These are phyloP conservation scores for Ypsolopha sequella DNA, from an alignment of 2,888 invertebrate species.

Conservation along the genomic window DNA sequence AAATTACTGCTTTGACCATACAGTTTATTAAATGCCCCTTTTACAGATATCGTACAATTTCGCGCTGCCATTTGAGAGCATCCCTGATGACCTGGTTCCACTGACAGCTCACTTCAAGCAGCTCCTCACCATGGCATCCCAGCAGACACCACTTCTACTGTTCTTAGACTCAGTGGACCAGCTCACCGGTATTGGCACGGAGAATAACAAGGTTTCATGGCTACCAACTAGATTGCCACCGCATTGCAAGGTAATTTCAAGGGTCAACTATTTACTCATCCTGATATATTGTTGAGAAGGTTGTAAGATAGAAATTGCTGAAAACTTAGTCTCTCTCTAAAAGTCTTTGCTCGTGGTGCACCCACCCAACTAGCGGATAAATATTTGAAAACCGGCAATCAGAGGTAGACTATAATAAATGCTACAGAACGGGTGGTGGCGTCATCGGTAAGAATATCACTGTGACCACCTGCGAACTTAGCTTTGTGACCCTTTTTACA, in stretches of 20 bases:
- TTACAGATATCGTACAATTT: slow-evolving; percentile 91
- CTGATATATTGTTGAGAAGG: too few relatives aligned
- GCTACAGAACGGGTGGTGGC: too few relatives aligned
- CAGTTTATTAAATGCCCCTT: background rate
- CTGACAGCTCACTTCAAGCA: slow-evolving; percentile 97
- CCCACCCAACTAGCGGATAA: too few relatives aligned
- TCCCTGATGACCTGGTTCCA: slow-evolving; percentile 96
- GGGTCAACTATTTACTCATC: too few relatives aligned
- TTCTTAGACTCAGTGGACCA: slow-evolving; percentile 98
- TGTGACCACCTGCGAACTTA: too few relatives aligned
- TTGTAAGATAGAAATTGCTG: too few relatives aligned
- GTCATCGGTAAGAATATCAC: too few relatives aligned
- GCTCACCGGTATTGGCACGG: slow-evolving; percentile 89
- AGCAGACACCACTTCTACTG: slow-evolving; percentile 88
- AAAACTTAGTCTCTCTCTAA: too few relatives aligned
- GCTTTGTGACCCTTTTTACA: slow-evolving; percentile 25
- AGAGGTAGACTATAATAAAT: too few relatives aligned
- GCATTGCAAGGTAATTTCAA: slow-evolving; percentile 80
- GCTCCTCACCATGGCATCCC: slow-evolving; percentile 83
- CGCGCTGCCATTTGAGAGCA: slow-evolving; percentile 90
- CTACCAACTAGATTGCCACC: slow-evolving; percentile 91
- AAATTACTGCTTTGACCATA: background rate
- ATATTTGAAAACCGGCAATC: too few relatives aligned
- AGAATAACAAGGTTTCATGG: slow-evolving; percentile 97
- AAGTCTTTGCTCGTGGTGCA: too few relatives aligned